Conservation (phyloP, 2,888 invertebrate species). For the Panorpa germanica region DNA sequence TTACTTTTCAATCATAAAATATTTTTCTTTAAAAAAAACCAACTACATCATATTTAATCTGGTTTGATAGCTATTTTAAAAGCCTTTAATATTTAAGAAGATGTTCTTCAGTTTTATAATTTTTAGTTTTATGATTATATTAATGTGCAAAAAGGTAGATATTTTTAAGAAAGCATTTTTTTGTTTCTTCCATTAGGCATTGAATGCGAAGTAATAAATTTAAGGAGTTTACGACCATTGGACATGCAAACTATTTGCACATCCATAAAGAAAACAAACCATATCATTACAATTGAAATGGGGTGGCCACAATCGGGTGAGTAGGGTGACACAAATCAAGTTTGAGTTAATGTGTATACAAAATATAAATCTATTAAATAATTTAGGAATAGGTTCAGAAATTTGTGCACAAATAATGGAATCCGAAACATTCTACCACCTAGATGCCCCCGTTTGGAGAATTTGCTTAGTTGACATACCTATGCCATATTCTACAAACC, state of each 20-base stretch:
- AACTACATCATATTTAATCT: slow-evolving; percentile 19
- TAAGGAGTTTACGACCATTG: slow-evolving; percentile 37
- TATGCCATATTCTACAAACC: slow-evolving; percentile 34
- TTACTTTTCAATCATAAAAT: too few relatives aligned
- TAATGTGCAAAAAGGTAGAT: too few relatives aligned
- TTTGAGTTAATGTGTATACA: too few relatives aligned
- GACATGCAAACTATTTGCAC: slow-evolving; percentile 21
- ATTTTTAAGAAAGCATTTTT: too few relatives aligned
- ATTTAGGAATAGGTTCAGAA: slow-evolving; percentile 13
- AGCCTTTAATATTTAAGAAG: too few relatives aligned
- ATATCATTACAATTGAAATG: slow-evolving; percentile 38
- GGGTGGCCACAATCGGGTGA: slow-evolving; percentile 47
- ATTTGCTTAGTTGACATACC: slow-evolving; percentile 38
- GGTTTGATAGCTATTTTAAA: too few relatives aligned
- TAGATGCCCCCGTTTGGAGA: slow-evolving; percentile 35
- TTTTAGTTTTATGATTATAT: too few relatives aligned
- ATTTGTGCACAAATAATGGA: slow-evolving; percentile 8
- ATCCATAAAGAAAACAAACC: slow-evolving; percentile 42
- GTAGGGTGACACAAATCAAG: too few relatives aligned
- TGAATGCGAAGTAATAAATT: slow-evolving; percentile 34
- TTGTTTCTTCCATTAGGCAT: too few relatives aligned
- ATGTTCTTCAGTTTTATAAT: too few relatives aligned
- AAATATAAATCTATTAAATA: too few relatives aligned
- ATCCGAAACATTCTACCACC: slow-evolving; percentile 29
- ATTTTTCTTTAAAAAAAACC: slow-evolving; percentile 9